Conservation (phyloP, 92 coral and sea anemone species). For the Pocillopora grandis region DNA sequence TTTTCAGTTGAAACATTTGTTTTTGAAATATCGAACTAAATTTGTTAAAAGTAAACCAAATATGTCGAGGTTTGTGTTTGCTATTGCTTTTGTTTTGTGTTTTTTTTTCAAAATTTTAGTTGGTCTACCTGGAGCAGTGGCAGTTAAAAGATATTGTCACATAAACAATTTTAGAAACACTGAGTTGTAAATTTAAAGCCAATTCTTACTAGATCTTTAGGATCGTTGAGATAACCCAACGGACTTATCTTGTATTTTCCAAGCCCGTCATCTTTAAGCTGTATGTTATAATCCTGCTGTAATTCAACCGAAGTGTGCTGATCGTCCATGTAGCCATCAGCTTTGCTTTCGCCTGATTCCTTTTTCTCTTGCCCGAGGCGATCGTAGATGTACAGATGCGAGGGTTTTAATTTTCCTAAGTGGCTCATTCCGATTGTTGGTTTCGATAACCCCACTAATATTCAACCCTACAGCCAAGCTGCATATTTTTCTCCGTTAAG, state of each 20-base stretch:
- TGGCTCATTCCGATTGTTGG: constrained; percentile 56
- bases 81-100: no score
- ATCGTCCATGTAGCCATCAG: neutral
- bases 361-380: constrained; percentile 34
- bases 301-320: constrained; percentile 12
- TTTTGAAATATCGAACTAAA: no score
- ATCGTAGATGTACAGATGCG: constrained; percentile 70
- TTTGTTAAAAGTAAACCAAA: no score
- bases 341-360: constrained; percentile 1
- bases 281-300: constrained; percentile 33
- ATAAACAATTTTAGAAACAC: neutral
- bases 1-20: no score
- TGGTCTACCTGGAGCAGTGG: no score
- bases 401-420: constrained; percentile 66
- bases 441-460: neutral
- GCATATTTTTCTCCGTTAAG: neutral
- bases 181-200: neutral
- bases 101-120: no score
- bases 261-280: constrained; percentile 81
- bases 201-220: constrained; percentile 32
- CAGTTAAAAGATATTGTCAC: no score
- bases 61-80: no score
- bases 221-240: constrained; percentile 33
- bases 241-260: constrained; percentile 78
- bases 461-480: neutral